These are phyloP conservation scores for Apotomis capreana DNA, from an alignment of 2,888 invertebrate genomes.

Conservation along the genomic window DNA sequence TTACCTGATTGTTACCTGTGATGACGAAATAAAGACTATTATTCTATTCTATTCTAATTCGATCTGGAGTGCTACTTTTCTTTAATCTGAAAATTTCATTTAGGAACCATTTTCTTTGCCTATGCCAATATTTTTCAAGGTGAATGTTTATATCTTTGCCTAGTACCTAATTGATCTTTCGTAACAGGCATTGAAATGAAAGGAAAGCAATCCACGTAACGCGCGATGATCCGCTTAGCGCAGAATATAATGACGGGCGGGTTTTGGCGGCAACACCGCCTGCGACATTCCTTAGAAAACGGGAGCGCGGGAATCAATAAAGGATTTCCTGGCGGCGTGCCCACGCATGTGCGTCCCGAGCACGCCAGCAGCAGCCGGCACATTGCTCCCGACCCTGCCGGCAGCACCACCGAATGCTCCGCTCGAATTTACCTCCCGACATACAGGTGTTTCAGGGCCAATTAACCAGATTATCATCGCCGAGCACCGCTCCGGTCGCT, in stretches of 20 bases:
- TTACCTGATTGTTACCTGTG: no score
- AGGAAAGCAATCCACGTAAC: constrained; percentile 61
- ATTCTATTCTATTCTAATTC: no score
- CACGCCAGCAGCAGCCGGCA: constrained; percentile 34
- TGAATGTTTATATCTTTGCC: not conserved
- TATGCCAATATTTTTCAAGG: no score
- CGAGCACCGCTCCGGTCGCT: constrained; percentile 57
- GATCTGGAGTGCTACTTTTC: no score
- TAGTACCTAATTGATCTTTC: not conserved
- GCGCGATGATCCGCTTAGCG: constrained; percentile 68
- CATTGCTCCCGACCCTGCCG: constrained; percentile 43
- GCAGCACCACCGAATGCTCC: constrained; percentile 43
- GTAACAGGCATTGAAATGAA: constrained; percentile 44
- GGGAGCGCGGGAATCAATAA: constrained; percentile 83
- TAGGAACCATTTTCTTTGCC: no score
- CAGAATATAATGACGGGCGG: constrained; percentile 70
- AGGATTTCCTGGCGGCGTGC: constrained; percentile 83
- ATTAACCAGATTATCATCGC: constrained; percentile 19
- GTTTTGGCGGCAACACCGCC: constrained; percentile 76
- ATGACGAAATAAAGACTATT: no score
- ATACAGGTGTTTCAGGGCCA: constrained; percentile 20
- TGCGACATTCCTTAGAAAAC: constrained; percentile 80
- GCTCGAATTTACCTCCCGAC: constrained; percentile 11
- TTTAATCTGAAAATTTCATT: no score
- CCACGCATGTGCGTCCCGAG: constrained; percentile 81